Evolutionary conservation across 1,140 invertebrate genomes (phyloP).

Genomic region (Meloidogyne hapla): DNA sequence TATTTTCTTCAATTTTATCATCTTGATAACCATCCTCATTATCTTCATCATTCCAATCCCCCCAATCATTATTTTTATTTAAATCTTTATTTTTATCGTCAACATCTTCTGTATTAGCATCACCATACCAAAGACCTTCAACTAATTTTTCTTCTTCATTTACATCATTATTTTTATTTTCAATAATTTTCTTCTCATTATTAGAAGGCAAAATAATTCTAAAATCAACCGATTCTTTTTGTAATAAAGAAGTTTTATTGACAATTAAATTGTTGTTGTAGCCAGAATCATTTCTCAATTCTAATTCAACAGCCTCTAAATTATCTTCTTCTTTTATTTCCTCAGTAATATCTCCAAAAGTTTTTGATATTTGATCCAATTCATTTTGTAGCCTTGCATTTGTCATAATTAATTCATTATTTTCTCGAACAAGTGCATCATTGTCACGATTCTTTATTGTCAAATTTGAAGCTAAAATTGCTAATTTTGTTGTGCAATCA

Average conservation of each 20-base stretch:
- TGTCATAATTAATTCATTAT: slow-evolving; percentile 52
- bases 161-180: neutral
- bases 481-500: slow-evolving; percentile 43
- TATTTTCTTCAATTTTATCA: neutral
- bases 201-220: neutral
- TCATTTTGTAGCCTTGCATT: slow-evolving; percentile 49
- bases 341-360: neutral
- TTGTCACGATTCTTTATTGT: slow-evolving; percentile 46
- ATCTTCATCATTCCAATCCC: neutral
- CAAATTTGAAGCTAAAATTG: slow-evolving; percentile 59
- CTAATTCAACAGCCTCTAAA: neutral
- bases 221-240: no score
- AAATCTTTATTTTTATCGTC: neutral
- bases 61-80: neutral
- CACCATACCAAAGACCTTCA: neutral
- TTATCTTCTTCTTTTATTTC: neutral
- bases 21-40: neutral
- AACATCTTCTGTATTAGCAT: neutral
- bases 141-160: neutral
- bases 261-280: no score
- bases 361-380: slow-evolving; percentile 21
- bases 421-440: slow-evolving; percentile 56
- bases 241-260: no score
- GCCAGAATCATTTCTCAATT: no score
- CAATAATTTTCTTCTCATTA: no score